Conservation (phyloP, 1,140 invertebrate species). For the Pachypeltis micranthus region DNA sequence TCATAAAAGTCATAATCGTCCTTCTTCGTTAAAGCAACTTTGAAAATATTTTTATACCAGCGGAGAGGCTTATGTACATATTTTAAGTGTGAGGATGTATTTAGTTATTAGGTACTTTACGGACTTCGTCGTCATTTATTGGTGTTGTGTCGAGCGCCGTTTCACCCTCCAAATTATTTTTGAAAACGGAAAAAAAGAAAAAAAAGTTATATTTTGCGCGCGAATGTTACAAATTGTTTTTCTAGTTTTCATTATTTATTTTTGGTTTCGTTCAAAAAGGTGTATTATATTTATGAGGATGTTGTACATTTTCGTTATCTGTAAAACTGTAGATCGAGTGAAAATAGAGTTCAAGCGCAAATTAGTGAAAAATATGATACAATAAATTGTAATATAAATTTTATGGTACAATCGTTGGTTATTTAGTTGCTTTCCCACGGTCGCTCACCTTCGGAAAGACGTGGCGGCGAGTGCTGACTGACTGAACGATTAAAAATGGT, state of each 20-base stretch:
- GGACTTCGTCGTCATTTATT: not conserved
- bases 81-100: too few species aligned
- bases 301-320: slow-evolving; percentile 15
- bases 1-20: too few species aligned
- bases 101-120: too few species aligned
- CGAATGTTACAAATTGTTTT: not conserved
- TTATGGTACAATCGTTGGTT: not conserved
- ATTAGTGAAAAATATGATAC: not conserved
- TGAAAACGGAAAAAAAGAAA: not conserved
- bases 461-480: too few species aligned
- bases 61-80: too few species aligned
- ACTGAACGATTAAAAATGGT: not conserved
- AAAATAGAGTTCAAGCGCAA: not conserved
- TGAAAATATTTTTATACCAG: too few species aligned
- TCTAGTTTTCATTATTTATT: not conserved
- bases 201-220: not conserved
- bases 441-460: too few species aligned
- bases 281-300: slow-evolving; percentile 1
- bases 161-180: not conserved
- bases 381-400: not conserved
- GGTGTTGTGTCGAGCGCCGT: not conserved
- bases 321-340: slow-evolving; percentile 16
- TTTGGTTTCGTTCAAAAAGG: not conserved
- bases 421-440: not conserved
- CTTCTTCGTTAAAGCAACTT: too few species aligned